phyloP scores from a whole-genome alignment of 2,888 invertebrate genomes.

The Cerastis leucographa region DNA sequence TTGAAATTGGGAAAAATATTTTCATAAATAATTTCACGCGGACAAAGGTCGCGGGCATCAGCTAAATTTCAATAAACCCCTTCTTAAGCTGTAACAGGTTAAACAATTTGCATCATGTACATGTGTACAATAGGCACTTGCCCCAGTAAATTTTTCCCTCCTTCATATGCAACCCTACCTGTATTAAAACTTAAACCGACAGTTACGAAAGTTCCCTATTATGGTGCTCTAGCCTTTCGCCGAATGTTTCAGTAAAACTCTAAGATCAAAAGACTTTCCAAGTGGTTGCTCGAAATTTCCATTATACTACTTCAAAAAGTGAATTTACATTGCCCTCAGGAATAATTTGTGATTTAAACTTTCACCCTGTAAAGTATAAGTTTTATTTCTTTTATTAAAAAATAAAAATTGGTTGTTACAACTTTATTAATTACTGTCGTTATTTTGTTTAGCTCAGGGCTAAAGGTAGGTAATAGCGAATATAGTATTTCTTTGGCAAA shows the following conservation, averaged over 20 bases:
- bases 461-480: neutral
- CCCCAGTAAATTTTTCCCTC: slow-evolving; percentile 28
- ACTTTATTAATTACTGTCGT: slow-evolving; percentile 63
- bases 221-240: slow-evolving; percentile 75
- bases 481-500: neutral
- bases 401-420: slow-evolving; percentile 63
- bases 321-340: slow-evolving; percentile 79
- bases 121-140: neutral
- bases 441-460: slow-evolving; percentile 33
- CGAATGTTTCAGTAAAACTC: slow-evolving; percentile 80
- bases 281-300: slow-evolving; percentile 86
- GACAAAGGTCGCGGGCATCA: too few species aligned
- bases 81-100: neutral
- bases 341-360: slow-evolving; percentile 77
- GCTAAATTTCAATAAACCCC: too few species aligned
- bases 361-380: slow-evolving; percentile 57
- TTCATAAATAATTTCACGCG: too few species aligned
- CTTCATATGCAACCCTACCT: slow-evolving; percentile 47
- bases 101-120: neutral
- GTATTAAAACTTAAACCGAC: slow-evolving; percentile 70
- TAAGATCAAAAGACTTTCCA: slow-evolving; percentile 86
- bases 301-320: slow-evolving; percentile 84
- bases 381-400: slow-evolving; percentile 60
- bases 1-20: too few species aligned
- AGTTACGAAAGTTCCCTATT: slow-evolving; percentile 73